phyloP scores from a whole-genome alignment of 1,140 invertebrate species.

The Ladona fulva region DNA sequence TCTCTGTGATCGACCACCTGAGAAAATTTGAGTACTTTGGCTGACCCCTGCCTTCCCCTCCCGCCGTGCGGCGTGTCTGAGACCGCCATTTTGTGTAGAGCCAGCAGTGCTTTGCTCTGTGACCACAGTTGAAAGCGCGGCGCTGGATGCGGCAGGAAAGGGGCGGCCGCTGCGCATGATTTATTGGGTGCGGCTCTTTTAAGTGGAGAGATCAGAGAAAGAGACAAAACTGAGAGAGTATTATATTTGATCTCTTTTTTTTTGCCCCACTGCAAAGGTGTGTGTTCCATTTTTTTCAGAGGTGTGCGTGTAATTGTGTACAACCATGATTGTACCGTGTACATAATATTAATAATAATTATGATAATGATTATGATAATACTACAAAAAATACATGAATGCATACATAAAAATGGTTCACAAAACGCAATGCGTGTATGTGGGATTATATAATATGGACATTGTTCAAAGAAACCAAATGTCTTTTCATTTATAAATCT shows the following conservation, averaged over 20 bases:
- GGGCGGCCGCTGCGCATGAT: not conserved
- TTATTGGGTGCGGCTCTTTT: constrained; percentile 1
- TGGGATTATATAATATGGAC: constrained; percentile 10
- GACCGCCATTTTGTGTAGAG: not conserved
- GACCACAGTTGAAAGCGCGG: not conserved
- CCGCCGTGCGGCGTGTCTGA: not conserved
- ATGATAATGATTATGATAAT: constrained; percentile 11
- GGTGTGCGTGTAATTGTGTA: constrained; percentile 8
- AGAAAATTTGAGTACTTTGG: not conserved
- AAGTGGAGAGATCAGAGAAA: not conserved
- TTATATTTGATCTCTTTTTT: constrained; percentile 4
- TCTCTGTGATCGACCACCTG: constrained; percentile 7
- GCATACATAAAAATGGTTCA: constrained; percentile 10
- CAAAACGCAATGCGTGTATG: constrained; percentile 8
- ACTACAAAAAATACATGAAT: constrained; percentile 10
- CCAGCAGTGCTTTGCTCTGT: not conserved
- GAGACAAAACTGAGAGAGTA: not conserved
- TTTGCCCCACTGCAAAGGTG: constrained; percentile 6
- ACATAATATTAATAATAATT: constrained; percentile 9
- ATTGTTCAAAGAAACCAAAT: not conserved
- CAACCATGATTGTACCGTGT: constrained; percentile 4
- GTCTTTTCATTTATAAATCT: not conserved
- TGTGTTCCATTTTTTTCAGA: constrained; percentile 7
- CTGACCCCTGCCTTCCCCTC: not conserved
- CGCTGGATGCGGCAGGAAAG: not conserved